Base-by-base conservation (phyloP, 2,888 invertebrate genomes). In the Caenorhabditis becei region DNA sequence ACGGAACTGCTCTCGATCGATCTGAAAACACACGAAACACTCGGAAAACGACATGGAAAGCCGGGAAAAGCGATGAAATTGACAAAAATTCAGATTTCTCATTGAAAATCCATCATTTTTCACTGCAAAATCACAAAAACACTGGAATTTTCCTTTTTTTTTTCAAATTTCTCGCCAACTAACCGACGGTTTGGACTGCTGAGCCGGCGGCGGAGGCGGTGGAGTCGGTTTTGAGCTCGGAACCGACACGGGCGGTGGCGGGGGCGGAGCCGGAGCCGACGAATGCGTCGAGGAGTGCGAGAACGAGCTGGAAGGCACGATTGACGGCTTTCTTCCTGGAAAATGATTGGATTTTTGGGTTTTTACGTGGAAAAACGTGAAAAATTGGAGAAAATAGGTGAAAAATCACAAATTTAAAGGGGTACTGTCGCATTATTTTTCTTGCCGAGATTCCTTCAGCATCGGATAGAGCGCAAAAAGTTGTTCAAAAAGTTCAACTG, bases 191-290 rank as follows among this genome's bases (percentile, higher is more conserved):
- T 78, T 82, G 14, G 77, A 63, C 20, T 82, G 82, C 53, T 82
- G 82, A 26, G 82, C 72, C 32, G 82, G 82, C 16, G 82, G 82
- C 11, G 78, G 82, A 8, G 82, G 82, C 16, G 82, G 82, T 8
- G 78, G 82, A 14, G 74, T 74, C 7, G 82, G 72, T 56, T 82
- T 82, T n/a, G 72, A 63, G 23, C 75, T 67, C 7, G 63, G 62
- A 14, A 67, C 28, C 0, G 77, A 59, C 1, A 58, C 61, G 1
- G 70, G 49, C 20, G 67, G 56, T 2, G 75, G 74, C n/a, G 80
- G 66, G 14, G 81, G 72, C 24, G 77, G 67, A 44, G 72, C 26
- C 7, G 80, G 51, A 35, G 72, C 28, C 3, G 63, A 28, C 24
- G 65, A 56, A 16, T 79, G 66, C 2, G 72, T 66, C 28, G 71